Evolutionary conservation across 64 coral and sea anemone species (phyloP).

Genomic region (Stichodactyla mertensii): DNA sequence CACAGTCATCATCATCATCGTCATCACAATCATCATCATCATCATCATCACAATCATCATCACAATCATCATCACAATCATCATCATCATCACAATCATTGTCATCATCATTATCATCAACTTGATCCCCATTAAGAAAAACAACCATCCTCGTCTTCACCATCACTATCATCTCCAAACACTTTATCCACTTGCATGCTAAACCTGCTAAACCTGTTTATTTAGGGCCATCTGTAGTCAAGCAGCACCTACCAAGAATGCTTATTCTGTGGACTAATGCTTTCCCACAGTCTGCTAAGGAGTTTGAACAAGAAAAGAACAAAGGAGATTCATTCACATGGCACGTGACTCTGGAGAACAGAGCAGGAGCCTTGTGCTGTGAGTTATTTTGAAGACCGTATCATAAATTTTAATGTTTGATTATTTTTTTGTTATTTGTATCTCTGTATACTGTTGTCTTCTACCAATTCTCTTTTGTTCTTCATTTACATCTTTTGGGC

Average conservation of each 20-base stretch:
- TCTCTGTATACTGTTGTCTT: no score
- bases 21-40: no score
- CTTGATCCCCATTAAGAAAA: background rate
- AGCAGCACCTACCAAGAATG: slow-evolving; percentile 78
- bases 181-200: no score
- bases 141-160: background rate
- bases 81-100: background rate
- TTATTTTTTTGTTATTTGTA: background rate
- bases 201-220: background rate
- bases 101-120: background rate
- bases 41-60: background rate
- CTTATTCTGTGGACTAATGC: slow-evolving; percentile 82
- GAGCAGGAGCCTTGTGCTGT: slow-evolving; percentile 90
- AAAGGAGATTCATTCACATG: slow-evolving; percentile 96
- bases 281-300: slow-evolving; percentile 83
- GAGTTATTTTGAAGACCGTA: background rate
- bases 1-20: background rate
- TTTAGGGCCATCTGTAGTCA: slow-evolving; percentile 86
- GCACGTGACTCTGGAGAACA: slow-evolving; percentile 96
- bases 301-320: slow-evolving; percentile 89
- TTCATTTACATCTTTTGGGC: no score
- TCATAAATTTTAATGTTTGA: no score
- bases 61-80: no score
- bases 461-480: no score
- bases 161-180: background rate